Percentiles rank a stretch among this genome's conserved stretches.
Conservation (phyloP, 2,888 invertebrate genomes). For the Itoplectis maculator region DNA sequence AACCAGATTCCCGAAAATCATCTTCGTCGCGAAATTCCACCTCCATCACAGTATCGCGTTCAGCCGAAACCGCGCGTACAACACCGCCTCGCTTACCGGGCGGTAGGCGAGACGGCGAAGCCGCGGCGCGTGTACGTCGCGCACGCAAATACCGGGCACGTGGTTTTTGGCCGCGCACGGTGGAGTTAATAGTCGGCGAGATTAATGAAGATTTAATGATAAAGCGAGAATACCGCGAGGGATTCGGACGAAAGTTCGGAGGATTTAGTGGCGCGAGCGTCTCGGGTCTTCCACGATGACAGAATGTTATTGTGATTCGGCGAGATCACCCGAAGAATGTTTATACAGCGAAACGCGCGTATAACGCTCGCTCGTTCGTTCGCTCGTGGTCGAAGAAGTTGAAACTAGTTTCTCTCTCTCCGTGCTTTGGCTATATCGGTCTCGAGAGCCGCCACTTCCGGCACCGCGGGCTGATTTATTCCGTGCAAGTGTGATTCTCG, state of each 20-base stretch:
- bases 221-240: constrained; percentile 19
- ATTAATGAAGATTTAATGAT: constrained; percentile 49
- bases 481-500: constrained; percentile 69
- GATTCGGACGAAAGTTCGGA: constrained; percentile 11
- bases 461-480: constrained; percentile 69
- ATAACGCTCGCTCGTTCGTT: constrained; percentile 5
- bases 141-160: background rate
- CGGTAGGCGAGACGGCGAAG: too few relatives aligned
- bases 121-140: background rate
- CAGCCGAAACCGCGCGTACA: too few relatives aligned
- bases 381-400: constrained; percentile 58
- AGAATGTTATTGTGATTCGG: constrained; percentile 43
- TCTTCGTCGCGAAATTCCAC: background rate
- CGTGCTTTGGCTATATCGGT: constrained; percentile 67
- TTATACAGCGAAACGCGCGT: constrained; percentile 39
- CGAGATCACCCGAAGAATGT: constrained; percentile 35
- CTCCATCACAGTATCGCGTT: background rate
- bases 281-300: constrained; percentile 39
- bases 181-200: constrained; percentile 11
- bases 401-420: constrained; percentile 62
- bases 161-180: background rate
- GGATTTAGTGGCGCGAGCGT: constrained; percentile 4
- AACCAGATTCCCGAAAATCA: background rate
- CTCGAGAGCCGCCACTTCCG: constrained; percentile 69
- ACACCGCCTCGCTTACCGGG: too few relatives aligned